A percentile compares a stretch with the other conserved stretches of the same genome.
Conservation (phyloP, 2,888 invertebrate species). For the Auanema sp. region DNA sequence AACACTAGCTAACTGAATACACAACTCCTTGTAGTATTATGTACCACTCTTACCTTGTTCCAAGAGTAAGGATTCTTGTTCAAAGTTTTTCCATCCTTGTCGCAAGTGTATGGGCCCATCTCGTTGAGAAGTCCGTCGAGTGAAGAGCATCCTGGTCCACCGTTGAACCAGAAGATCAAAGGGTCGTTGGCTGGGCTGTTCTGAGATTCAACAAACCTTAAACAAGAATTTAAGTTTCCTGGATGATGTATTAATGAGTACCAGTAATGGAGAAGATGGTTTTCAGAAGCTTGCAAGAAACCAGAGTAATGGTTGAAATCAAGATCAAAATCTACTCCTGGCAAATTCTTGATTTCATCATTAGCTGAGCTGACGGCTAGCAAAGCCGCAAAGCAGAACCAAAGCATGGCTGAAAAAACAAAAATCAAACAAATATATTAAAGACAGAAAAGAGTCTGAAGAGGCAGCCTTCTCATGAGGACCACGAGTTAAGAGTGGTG, state of each 20-base stretch:
- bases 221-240: constrained; percentile 11
- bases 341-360: constrained; percentile 52
- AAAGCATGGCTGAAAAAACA: not conserved
- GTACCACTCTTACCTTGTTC: constrained; percentile 56
- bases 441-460: no score
- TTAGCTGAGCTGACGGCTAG: constrained; percentile 12
- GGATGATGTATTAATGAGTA: constrained; percentile 35
- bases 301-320: constrained; percentile 62
- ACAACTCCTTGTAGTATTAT: no score
- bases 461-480: no score
- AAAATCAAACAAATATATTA: no score
- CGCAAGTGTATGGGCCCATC: constrained; percentile 67
- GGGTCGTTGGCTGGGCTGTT: constrained; percentile 53
- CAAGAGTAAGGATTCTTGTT: constrained; percentile 61
- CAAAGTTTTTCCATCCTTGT: constrained; percentile 59
- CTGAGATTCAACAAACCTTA: constrained; percentile 62
- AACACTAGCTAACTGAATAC: constrained; percentile 66
- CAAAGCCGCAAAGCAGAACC: constrained; percentile 1
- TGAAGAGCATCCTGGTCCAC: constrained; percentile 68
- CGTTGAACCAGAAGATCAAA: constrained; percentile 62
- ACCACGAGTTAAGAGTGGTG: no score
- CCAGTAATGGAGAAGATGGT: constrained; percentile 67
- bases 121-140: constrained; percentile 67
- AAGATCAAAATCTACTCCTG: constrained; percentile 53
- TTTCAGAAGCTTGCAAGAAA: constrained; percentile 64